These are phyloP conservation scores for Scytalopus superciliaris DNA, from an alignment of 2,113 vertebrate genomes.

Conservation along the genomic window DNA sequence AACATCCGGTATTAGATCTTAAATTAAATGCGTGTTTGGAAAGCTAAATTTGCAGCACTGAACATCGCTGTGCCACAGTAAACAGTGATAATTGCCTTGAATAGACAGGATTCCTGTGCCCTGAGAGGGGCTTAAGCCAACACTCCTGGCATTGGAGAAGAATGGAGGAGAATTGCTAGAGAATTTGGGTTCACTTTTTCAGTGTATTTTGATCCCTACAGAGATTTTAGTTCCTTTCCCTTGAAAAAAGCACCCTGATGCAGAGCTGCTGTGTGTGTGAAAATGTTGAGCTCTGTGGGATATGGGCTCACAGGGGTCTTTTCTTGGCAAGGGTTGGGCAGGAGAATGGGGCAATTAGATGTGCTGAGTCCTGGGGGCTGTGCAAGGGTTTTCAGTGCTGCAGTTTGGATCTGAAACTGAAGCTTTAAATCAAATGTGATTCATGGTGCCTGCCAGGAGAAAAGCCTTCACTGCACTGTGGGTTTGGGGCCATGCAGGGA, in stretches of 20 bases:
- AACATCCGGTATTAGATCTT: slow-evolving; percentile 51
- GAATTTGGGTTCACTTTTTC: background rate
- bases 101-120: background rate
- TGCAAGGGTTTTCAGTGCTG: background rate
- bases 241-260: background rate
- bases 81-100: background rate
- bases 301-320: background rate
- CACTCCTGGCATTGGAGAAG: background rate
- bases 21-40: slow-evolving; percentile 58
- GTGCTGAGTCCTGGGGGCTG: background rate
- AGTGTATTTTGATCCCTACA: background rate
- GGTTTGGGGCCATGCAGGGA: background rate
- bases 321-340: background rate
- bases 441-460: background rate
- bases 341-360: rapidly evolving
- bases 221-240: background rate
- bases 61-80: background rate
- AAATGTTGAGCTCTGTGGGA: background rate
- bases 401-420: background rate
- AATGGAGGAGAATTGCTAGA: background rate
- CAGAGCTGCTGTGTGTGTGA: background rate
- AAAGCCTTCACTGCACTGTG: background rate
- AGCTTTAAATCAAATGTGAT: background rate
- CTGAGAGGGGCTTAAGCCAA: background rate
- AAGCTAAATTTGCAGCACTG: slow-evolving; percentile 35